Base-by-base conservation (phyloP, 2,888 invertebrate species). In the Malacosoma neustria region DNA sequence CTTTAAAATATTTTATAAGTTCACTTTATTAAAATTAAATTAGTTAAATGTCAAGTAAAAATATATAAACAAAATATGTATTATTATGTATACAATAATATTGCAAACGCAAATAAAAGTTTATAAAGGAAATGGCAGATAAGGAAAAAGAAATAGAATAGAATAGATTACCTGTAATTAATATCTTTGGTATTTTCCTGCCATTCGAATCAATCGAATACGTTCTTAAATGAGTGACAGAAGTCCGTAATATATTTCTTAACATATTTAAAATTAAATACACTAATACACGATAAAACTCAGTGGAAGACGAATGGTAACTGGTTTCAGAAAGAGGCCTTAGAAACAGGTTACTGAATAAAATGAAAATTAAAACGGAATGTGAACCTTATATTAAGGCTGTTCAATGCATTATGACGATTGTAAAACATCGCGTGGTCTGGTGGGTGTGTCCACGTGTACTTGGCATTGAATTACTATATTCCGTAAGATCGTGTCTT, bases 111-210 rank as follows among this genome's bases (percentile, higher is more conserved):
- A n/a, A n/a, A n/a, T n/a, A n/a, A n/a, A n/a, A n/a, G n/a, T n/a
- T n/a, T n/a, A n/a, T n/a, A n/a, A n/a, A n/a, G n/a, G n/a, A n/a
- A n/a, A n/a, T n/a, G n/a, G n/a, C n/a, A n/a, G n/a, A n/a, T n/a
- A n/a, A n/a, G n/a, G n/a, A n/a, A n/a, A n/a, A n/a, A n/a, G n/a
- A n/a, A n/a, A n/a, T n/a, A n/a, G n/a, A n/a, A n/a, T n/a, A n/a
- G n/a, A n/a, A n/a, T n/a, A n/a, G n/a, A n/a, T 84, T 60, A 88
- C 88, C 89, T 32, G 89, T 89, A 31, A 89, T 89, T 33, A 89
- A 70, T 54, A 89, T 88, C 62, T 87, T 85, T 14, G 89, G 89
- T 4, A 80, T 64, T 35, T 61, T 74, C 45, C 61, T 61, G 32
- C 50, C 54, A 30, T 52, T 42, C 31, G 48, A 58, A 37, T 56